These are phyloP conservation scores for Shinisaurus crocodilurus DNA, from an alignment of 2,113 vertebrate genomes.

Conservation along the genomic window DNA sequence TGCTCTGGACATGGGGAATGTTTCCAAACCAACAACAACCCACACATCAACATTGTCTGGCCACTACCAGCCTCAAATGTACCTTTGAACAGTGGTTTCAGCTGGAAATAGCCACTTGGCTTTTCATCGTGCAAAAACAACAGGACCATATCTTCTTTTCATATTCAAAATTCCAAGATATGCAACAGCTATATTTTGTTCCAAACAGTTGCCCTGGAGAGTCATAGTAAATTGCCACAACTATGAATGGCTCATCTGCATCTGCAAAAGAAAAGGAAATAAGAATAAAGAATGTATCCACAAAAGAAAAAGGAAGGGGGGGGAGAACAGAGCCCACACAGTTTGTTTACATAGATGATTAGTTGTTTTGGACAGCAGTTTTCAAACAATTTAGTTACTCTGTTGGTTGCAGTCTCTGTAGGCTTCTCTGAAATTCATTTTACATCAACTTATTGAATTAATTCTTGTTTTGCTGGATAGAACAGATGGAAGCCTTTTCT, in stretches of 20 bases:
- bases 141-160: background rate
- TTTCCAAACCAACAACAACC: background rate
- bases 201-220: background rate
- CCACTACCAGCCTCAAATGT: background rate
- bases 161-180: background rate
- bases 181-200: conserved; percentile 8
- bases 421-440: background rate
- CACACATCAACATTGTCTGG: background rate
- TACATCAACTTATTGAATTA: background rate
- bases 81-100: background rate
- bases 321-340: background rate
- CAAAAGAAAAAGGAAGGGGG: background rate
- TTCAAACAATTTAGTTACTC: background rate
- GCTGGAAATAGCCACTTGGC: background rate
- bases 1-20: background rate
- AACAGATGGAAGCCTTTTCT: background rate
- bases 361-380: background rate
- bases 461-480: background rate
- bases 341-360: background rate
- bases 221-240: background rate
- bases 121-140: background rate
- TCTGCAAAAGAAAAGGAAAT: background rate
- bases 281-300: background rate
- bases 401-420: background rate
- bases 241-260: background rate